Evolutionary conservation across 1,140 invertebrate genomes (phyloP).

Genomic region (Dreissena polymorpha): DNA sequence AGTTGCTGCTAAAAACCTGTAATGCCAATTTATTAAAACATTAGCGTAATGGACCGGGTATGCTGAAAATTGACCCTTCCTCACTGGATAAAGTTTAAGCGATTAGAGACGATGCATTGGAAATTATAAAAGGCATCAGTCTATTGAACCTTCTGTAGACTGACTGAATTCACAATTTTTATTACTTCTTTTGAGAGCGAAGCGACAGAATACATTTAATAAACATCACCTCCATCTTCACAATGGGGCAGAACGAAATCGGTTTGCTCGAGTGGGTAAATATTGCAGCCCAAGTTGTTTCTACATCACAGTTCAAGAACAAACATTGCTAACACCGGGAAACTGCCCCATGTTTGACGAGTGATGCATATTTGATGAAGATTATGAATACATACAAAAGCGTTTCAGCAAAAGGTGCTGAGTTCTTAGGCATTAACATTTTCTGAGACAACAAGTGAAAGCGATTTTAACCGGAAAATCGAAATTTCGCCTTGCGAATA

Average conservation of each 20-base stretch:
- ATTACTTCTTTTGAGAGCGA: slow-evolving; percentile 1
- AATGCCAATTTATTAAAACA: slow-evolving; percentile 30
- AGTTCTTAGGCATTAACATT: not conserved
- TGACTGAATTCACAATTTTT: slow-evolving; percentile 13
- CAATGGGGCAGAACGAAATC: slow-evolving; percentile 4
- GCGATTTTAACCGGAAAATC: not conserved
- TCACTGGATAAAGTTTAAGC: not conserved
- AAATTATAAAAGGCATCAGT: no score
- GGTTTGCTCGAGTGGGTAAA: slow-evolving; percentile 47
- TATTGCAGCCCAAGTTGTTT: slow-evolving; percentile 24
- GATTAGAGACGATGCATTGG: not conserved
- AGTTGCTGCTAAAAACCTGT: slow-evolving; percentile 24
- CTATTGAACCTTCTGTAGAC: not conserved
- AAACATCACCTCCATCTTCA: slow-evolving; percentile 36
- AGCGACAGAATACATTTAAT: slow-evolving; percentile 17
- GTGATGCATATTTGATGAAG: slow-evolving; percentile 26
- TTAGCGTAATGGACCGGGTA: slow-evolving; percentile 14
- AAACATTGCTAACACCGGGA: slow-evolving; percentile 11
- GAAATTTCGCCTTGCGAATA: not conserved
- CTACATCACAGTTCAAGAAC: slow-evolving; percentile 27
- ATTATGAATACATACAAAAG: not conserved
- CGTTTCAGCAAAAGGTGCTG: not conserved
- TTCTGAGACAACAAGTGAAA: not conserved
- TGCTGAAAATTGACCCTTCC: not conserved
- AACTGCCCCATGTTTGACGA: slow-evolving; percentile 35